These are phyloP conservation scores for Hylaeus volcanicus DNA, from an alignment of 1,140 invertebrate species.

Conservation along the genomic window DNA sequence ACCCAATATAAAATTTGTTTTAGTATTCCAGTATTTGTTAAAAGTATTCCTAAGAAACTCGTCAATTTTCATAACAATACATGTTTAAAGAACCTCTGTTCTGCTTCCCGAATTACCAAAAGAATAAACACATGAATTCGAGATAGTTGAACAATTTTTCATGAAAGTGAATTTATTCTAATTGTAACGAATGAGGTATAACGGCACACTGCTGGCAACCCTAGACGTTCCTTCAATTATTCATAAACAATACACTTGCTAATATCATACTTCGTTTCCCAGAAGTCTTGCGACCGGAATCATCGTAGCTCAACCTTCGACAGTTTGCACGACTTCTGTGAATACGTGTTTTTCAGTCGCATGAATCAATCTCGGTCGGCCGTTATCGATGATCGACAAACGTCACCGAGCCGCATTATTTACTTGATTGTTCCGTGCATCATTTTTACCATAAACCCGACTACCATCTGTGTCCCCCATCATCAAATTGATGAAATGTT, in stretches of 20 bases:
- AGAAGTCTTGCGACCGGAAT: neutral
- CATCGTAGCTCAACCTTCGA: neutral
- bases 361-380: neutral
- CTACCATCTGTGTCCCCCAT: conserved; percentile 43
- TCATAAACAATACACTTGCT: neutral
- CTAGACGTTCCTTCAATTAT: neutral
- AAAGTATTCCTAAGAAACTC: too few species aligned
- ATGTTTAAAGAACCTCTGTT: too few species aligned
- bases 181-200: too few species aligned
- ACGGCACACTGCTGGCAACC: neutral
- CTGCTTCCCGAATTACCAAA: too few species aligned
- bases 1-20: too few species aligned
- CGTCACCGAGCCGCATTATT: neutral
- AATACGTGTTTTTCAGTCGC: conserved; percentile 2
- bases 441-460: conserved; percentile 7
- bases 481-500: conserved; percentile 73
- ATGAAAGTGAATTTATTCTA: too few species aligned
- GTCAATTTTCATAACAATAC: too few species aligned
- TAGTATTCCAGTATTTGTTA: too few species aligned
- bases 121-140: too few species aligned
- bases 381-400: neutral
- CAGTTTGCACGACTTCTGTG: neutral
- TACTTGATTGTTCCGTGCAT: neutral
- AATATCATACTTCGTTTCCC: neutral
- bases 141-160: too few species aligned